Conservation (phyloP, 2,113 vertebrate genomes). For the Equus quagga region DNA sequence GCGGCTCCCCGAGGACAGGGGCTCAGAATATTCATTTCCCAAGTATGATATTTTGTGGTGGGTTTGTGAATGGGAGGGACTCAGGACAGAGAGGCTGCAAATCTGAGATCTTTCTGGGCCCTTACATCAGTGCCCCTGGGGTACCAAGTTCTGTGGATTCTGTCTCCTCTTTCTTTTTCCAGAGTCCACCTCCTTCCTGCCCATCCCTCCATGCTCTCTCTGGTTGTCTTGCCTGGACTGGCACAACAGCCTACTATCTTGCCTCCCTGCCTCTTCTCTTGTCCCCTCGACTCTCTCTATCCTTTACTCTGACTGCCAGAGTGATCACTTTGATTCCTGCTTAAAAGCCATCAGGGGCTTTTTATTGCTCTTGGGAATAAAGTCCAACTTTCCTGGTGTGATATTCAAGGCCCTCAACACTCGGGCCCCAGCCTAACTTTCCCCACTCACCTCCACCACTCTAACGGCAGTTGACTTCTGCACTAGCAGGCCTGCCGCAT, state of each 20-base stretch:
- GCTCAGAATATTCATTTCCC: background rate
- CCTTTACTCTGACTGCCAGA: background rate
- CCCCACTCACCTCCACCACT: background rate
- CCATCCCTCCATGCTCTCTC: background rate
- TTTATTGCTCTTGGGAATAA: background rate
- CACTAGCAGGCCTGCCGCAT: background rate
- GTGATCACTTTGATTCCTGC: background rate
- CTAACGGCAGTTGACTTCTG: accelerated
- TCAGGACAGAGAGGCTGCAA: background rate
- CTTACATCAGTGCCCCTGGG: background rate
- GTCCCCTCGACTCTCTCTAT: background rate
- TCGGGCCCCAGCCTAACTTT: background rate
- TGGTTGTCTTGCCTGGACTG: background rate
- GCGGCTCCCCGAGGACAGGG: background rate
- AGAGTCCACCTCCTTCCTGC: background rate
- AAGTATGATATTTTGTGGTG: background rate
- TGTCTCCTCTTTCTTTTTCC: background rate
- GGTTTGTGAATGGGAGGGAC: background rate
- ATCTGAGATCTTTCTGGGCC: background rate
- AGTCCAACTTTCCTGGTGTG: background rate
- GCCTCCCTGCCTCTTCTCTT: background rate
- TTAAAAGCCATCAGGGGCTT: background rate
- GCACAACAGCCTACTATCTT: background rate
- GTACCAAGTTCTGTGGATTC: background rate
- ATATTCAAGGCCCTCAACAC: background rate